Evolutionary conservation across 2,888 invertebrate species (phyloP), one percentile per base, ranked within the genome.

Genomic region (Hypsopygia costalis): DNA sequence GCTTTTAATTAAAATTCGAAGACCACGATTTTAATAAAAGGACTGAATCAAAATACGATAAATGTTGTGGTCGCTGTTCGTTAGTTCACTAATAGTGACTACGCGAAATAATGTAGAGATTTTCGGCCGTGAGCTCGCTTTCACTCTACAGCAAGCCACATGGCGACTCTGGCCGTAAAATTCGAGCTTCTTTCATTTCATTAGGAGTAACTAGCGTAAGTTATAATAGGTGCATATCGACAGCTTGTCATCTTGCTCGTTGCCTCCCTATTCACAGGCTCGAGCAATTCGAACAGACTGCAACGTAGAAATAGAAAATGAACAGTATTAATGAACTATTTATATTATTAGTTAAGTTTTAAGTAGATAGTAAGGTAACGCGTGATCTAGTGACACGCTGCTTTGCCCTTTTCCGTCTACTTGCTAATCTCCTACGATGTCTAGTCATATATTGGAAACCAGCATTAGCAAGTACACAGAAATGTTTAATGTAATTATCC

Each of bases 291-390:
- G 44, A 50, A 49, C 49, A 54, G 57, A 62, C 63, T 64, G 59
- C 53, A 45, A 58, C 51, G 50, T 52, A 59, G 55, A 55, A 49
- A 55, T 56, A 41, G 46, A 38, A 47, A 62, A 51, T 65, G 55
- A 62, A 51, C 75, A 79, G 81, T 75, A 75, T 72, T 70, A 61
- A 45, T 25, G 2, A 25, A 25, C 16, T 45, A 51, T 57, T 63
- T 68, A 68, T 81, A 81, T 80, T 78, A 54, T 40, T 62, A 47
- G 28, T 30, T 54, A 54, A 59, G 54, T 62, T 58, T 60, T 44
- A 48, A 55, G 52, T 69, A 63, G 54, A 51, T 46, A 36, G 36
- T 68, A 60, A 61, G 55, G 49, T 52, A 49, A 51, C 42, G 49
- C 57, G 58, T 62, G 62, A 62, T 52, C 47, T 67, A 57, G 64